phyloP scores from a whole-genome alignment of 2,888 invertebrate genomes.

The Drosophila falleni region DNA sequence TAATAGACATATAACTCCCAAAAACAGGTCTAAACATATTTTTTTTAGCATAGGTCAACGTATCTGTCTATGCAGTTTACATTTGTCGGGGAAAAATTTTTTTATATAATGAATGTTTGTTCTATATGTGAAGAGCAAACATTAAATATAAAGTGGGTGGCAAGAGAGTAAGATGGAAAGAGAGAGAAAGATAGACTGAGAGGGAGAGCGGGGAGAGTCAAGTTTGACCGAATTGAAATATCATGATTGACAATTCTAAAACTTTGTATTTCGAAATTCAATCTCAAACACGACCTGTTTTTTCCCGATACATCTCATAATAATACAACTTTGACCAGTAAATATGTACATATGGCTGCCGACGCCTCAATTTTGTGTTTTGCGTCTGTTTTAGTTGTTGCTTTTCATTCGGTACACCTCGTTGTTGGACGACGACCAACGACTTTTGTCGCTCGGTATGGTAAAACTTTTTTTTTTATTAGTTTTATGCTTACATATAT shows the following conservation, averaged over 20 bases:
- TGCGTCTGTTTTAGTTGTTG: conserved; percentile 64
- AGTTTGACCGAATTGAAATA: not conserved
- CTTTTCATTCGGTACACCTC: conserved; percentile 66
- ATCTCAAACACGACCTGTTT: conserved; percentile 29
- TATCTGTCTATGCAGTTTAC: conserved; percentile 2
- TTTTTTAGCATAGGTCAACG: conserved; percentile 4
- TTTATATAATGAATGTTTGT: conserved; percentile 24
- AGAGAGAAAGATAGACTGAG: not conserved
- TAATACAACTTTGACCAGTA: conserved; percentile 29
- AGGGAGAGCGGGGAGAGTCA: not conserved
- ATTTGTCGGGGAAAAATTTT: conserved; percentile 20
- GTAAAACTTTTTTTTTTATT: conserved; percentile 46
- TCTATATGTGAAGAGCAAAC: conserved; percentile 13
- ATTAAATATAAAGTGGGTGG: conserved; percentile 19
- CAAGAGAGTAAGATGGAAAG: not conserved
- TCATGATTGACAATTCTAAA: not conserved
- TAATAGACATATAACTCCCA: conserved; percentile 56
- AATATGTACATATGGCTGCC: conserved; percentile 47
- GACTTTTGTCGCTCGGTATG: conserved; percentile 32
- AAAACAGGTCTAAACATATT: conserved; percentile 28
- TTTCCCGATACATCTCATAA: conserved; percentile 25
- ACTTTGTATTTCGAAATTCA: conserved; percentile 19
- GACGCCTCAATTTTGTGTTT: conserved; percentile 50
- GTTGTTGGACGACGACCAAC: conserved; percentile 38
- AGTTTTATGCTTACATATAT: not conserved